Evolutionary conservation across 2,888 invertebrate species (phyloP), one percentile per base, ranked within the genome.

Genomic region (Leptopilina drosophilae): DNA sequence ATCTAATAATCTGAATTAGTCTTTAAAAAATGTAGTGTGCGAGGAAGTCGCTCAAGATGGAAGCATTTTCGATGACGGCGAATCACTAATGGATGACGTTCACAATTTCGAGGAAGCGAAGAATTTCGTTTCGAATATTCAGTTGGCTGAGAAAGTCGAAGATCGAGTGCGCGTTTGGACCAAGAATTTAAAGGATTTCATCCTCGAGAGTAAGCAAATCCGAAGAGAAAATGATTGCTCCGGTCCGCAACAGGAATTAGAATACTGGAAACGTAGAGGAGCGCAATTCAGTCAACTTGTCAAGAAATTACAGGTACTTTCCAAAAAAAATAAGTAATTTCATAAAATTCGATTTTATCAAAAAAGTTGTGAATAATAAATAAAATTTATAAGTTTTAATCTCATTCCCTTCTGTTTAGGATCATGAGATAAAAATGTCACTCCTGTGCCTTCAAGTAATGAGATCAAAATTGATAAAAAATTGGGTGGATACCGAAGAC

Each of bases 201-300:
- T 98, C 77, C 96, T 97, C 80, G 98, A 98, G 90, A 98, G 98
- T 88, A 98, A 98, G 89, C 98, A 98, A 90, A 93, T 98, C 82
- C 94, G 98, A 77, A 95, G 97, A 64, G 98, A 98, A 90, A 97
- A 97, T 81, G 98, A 98, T 90, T 96, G 96, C 5, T 96, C 96
- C 77, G 98, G 98, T 0, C 98, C 98, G 0, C 97, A 98, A 89
- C 98, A 98, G 88, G 99, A 99, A 90, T 93, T 99, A 62, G 97
- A 97, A 87, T 98, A 98, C 92, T 99, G 98, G 98, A 98, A 98
- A 92, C 96, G 97, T 87, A 93, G 98, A 53, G 97, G 97, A 62
- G 98, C 98, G 0, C 97, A 97, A 90, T 98, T 99, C 91, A 98
- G 97, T 7, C 97, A 97, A 90, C 94, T 98, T 0, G 94, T 96